Conservation (phyloP, 2,797 vertebrate species). For the Smutsia gigantea region DNA sequence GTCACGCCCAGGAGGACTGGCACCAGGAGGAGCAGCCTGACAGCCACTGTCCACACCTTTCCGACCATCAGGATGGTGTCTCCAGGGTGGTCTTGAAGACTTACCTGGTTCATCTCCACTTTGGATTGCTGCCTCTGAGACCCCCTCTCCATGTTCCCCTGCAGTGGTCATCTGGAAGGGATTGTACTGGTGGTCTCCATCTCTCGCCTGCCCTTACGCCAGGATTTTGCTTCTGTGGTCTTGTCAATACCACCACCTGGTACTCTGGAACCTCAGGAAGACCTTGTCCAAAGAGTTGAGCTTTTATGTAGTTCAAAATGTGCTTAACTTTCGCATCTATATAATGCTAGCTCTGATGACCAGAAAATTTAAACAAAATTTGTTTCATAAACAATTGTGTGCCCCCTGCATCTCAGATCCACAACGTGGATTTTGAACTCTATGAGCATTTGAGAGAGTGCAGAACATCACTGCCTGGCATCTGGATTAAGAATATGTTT, state of each 20-base stretch:
- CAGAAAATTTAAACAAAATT: neutral
- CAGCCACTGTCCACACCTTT: neutral
- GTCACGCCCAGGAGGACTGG: neutral
- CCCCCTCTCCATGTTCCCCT: neutral
- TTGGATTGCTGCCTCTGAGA: neutral
- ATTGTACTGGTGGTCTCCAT: neutral
- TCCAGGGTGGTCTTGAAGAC: neutral
- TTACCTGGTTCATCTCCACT: neutral
- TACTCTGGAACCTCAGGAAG: neutral
- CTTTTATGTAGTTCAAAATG: neutral
- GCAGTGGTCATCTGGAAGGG: neutral
- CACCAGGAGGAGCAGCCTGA: neutral
- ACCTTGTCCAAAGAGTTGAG: neutral
- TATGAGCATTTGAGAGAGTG: neutral
- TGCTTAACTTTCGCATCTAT: neutral
- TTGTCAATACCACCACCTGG: neutral
- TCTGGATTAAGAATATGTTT: constrained; percentile 52
- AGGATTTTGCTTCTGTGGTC: neutral
- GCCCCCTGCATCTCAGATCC: neutral
- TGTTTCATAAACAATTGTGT: neutral
- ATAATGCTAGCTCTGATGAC: neutral
- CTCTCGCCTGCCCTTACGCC: neutral
- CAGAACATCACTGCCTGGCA: neutral
- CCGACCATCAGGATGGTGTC: neutral
- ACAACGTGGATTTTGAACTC: neutral